Evolutionary conservation across 2,797 vertebrate species (phyloP).

Genomic region (Anas georgica): DNA sequence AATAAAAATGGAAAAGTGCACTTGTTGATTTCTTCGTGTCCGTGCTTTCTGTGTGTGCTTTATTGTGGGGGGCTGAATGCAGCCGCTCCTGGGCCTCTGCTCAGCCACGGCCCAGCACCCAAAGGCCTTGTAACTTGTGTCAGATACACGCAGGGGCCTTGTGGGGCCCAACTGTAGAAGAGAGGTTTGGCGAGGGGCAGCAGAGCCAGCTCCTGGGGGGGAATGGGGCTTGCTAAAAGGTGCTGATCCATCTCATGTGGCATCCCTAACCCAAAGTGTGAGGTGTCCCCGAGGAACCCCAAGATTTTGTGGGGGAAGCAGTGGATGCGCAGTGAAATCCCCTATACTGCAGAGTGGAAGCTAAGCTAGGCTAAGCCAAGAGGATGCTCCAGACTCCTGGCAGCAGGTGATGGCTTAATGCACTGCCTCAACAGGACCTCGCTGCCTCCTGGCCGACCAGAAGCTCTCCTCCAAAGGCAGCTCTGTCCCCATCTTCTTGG

Average conservation of each 20-base stretch:
- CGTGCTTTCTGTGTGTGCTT: not conserved
- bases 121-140: too few species aligned
- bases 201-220: conserved; percentile 37
- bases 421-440: conserved; percentile 13
- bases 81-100: not conserved
- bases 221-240: conserved; percentile 13
- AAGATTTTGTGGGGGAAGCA: not conserved
- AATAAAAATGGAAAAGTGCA: conserved; percentile 28
- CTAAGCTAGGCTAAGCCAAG: conserved; percentile 11
- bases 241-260: not conserved
- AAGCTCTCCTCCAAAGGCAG: conserved; percentile 39
- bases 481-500: conserved; percentile 54
- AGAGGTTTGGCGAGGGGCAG: not conserved
- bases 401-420: not conserved
- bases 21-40: conserved; percentile 16
- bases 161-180: not conserved
- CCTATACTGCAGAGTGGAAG: not conserved
- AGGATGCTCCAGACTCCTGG: not conserved
- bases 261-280: not conserved
- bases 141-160: not conserved
- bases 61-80: not conserved
- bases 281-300: not conserved
- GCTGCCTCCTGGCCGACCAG: conserved; percentile 35
- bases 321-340: not conserved
- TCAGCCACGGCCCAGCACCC: not conserved